Evolutionary conservation across 2,113 vertebrate species (phyloP).

Genomic region (Zosterops pallidus): DNA sequence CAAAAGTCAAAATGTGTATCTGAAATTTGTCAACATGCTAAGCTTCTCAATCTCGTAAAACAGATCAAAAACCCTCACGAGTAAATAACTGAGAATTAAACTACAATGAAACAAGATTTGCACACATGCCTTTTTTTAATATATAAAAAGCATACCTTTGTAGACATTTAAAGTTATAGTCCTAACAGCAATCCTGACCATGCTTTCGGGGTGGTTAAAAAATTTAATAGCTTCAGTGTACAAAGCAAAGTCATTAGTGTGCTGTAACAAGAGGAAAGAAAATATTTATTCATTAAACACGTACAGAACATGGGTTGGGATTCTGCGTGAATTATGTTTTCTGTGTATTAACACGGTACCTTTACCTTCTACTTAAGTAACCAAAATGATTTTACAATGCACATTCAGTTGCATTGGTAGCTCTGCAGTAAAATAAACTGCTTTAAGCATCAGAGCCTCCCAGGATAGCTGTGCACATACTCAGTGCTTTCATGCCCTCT

Average conservation of each 20-base stretch:
- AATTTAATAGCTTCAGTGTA: conserved; percentile 99
- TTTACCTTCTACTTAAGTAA: background rate
- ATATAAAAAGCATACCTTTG: conserved; percentile 85
- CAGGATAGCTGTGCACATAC: background rate
- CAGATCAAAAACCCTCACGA: background rate
- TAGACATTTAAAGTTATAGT: conserved; percentile 99
- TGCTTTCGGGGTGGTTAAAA: conserved; percentile 99
- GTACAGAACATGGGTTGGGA: background rate
- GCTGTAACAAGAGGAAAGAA: conserved; percentile 80
- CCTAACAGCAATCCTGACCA: conserved; percentile 98
- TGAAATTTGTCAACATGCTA: background rate
- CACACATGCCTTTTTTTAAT: background rate
- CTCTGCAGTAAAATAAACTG: background rate
- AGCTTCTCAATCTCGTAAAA: background rate
- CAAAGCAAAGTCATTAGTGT: conserved; percentile 99
- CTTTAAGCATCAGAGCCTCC: background rate
- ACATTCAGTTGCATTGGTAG: background rate
- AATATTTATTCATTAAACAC: background rate
- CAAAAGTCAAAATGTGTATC: background rate
- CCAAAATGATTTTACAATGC: background rate
- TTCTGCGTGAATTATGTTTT: background rate
- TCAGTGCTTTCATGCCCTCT: conserved; percentile 36
- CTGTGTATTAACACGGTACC: background rate
- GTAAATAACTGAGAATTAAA: background rate
- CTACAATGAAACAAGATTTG: background rate